Evolutionary conservation across 2,113 vertebrate species (phyloP).

Genomic region (Bungarus multicinctus): DNA sequence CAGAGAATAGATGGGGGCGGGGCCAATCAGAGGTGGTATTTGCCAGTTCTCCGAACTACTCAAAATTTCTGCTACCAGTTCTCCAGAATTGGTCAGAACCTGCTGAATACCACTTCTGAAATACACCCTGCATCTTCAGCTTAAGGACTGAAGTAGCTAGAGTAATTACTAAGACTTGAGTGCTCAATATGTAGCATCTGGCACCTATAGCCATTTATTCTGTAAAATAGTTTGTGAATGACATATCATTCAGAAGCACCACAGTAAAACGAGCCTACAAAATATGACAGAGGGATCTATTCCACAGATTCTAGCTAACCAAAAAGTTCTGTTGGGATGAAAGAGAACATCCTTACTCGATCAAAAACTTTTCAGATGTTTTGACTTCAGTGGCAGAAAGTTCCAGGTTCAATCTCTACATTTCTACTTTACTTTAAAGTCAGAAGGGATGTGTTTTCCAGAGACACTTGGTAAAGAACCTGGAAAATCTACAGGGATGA

Average conservation of each 20-base stretch:
- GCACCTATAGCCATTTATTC: not conserved
- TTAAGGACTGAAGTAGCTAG: not conserved
- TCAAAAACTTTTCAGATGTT: not conserved
- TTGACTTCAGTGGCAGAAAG: not conserved
- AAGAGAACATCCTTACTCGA: not conserved
- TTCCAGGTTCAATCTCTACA: not conserved
- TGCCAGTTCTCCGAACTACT: too few relatives aligned
- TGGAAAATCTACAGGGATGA: not conserved
- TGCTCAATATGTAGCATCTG: not conserved
- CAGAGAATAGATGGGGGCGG: too few relatives aligned
- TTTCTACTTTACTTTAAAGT: not conserved
- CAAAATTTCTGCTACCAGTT: too few relatives aligned
- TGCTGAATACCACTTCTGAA: too few relatives aligned
- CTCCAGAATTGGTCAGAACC: too few relatives aligned
- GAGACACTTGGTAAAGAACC: not conserved
- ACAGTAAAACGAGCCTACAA: not conserved
- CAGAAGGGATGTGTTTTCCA: not conserved
- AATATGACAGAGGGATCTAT: not conserved
- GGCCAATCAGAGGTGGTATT: too few relatives aligned
- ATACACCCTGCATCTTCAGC: not conserved
- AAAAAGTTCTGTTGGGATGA: not conserved
- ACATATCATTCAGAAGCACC: not conserved
- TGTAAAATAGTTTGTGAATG: not conserved
- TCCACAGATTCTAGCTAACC: not conserved
- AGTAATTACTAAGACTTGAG: not conserved